Evolutionary conservation across 2,888 invertebrate species (phyloP).

Genomic region (Atrina japonica): DNA sequence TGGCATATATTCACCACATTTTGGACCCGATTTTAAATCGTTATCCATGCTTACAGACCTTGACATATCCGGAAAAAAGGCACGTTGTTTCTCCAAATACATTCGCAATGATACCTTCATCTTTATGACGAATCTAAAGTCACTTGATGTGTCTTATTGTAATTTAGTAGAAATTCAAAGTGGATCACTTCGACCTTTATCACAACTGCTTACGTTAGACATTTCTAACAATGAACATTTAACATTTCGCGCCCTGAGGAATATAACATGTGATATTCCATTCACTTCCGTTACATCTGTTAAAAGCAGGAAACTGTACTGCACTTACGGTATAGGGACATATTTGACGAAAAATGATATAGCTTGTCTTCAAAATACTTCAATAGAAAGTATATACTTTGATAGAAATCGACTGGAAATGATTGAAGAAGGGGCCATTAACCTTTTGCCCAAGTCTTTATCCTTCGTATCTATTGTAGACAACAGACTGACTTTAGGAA

Average conservation of each 20-base stretch:
- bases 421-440: conserved; percentile 7
- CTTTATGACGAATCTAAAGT: too few relatives aligned
- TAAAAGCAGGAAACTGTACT: conserved; percentile 3
- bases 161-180: too few relatives aligned
- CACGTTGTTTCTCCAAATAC: too few relatives aligned
- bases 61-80: too few relatives aligned
- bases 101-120: too few relatives aligned
- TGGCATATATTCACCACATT: too few relatives aligned
- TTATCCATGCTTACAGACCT: too few relatives aligned
- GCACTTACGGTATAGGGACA: conserved; percentile 18
- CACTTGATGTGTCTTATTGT: too few relatives aligned
- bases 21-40: too few relatives aligned
- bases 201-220: not conserved
- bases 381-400: conserved; percentile 7
- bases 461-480: not conserved
- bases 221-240: conserved; percentile 14
- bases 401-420: conserved; percentile 15
- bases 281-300: conserved; percentile 1
- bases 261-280: conserved; percentile 9
- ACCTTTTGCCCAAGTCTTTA: not conserved
- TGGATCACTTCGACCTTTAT: too few relatives aligned
- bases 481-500: conserved; percentile 14
- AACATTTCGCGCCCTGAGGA: conserved; percentile 5
- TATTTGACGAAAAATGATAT: not conserved
- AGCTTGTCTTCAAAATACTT: conserved; percentile 1